Percentiles rank a stretch among this genome's conserved stretches.
phyloP scores from a whole-genome alignment of 2,888 invertebrate species.

The Campopleginae sp. region DNA sequence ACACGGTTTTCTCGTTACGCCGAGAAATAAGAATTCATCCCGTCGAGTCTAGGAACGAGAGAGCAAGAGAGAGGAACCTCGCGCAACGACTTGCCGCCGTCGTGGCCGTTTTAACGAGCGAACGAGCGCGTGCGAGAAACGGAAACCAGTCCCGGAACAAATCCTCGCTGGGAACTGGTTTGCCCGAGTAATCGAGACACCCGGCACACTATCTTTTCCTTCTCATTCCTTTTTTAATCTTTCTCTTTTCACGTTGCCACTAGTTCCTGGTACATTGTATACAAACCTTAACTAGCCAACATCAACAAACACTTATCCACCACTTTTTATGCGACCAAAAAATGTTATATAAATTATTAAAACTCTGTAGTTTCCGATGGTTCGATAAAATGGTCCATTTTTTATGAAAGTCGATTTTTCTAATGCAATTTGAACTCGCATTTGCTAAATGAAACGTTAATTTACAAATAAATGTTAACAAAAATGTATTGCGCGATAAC shows the following conservation, averaged over 20 bases:
- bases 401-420: neutral
- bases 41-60: constrained; percentile 6
- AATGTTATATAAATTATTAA: neutral
- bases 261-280: constrained; percentile 44
- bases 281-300: constrained; percentile 26
- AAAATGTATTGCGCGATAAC: neutral
- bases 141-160: constrained; percentile 81
- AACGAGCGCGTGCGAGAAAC: constrained; percentile 73
- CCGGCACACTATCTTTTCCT: constrained; percentile 60
- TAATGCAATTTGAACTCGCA: neutral
- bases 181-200: constrained; percentile 67
- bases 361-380: neutral
- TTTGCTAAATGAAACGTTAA: neutral
- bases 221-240: constrained; percentile 57
- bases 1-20: constrained; percentile 64
- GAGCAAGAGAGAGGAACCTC: constrained; percentile 63
- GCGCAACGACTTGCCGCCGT: constrained; percentile 58
- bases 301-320: neutral
- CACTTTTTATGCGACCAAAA: neutral
- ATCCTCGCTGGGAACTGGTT: constrained; percentile 76
- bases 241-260: constrained; percentile 46
- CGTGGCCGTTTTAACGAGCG: constrained; percentile 72
- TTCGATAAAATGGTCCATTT: neutral
- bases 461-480: neutral
- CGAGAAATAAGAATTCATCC: constrained; percentile 33